Percentiles rank a stretch among this genome's conserved stretches.
Conservation (phyloP, 30 jellyfish, hydroid and myxozoan genomes). For the Turritopsis rubra region DNA sequence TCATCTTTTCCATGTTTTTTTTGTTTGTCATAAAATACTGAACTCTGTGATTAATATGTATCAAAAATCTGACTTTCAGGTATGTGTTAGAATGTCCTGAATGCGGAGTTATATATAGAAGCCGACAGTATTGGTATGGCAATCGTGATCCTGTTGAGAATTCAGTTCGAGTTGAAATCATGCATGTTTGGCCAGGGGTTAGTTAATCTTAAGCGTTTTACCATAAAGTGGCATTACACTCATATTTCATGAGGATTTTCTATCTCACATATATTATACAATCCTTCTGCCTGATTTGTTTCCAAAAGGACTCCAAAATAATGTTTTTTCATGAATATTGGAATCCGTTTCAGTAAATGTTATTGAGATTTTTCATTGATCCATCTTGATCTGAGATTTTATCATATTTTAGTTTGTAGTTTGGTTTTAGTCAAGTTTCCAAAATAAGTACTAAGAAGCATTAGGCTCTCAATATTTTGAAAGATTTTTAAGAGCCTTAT, state of each 20-base stretch:
- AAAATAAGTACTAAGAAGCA: no score
- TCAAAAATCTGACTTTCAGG: conserved; percentile 23
- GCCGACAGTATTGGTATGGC: conserved; percentile 98
- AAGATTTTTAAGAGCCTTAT: no score
- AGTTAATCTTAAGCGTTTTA: neutral
- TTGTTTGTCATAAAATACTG: no score
- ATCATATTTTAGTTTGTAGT: no score
- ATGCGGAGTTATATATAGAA: conserved; percentile 94
- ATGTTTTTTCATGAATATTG: no score
- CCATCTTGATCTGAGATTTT: neutral
- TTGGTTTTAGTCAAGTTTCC: no score
- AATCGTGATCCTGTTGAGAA: conserved; percentile 91
- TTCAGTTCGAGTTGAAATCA: conserved; percentile 85
- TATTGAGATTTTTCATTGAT: no score
- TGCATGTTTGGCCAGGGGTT: conserved; percentile 98
- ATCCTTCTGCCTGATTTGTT: neutral
- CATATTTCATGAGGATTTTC: neutral
- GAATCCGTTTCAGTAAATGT: no score
- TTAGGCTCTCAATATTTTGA: no score
- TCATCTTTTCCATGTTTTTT: no score
- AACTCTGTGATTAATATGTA: no score
- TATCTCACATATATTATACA: neutral
- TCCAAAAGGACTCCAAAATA: no score
- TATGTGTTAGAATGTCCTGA: conserved; percentile 94
- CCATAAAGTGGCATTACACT: neutral